Evolutionary conservation across 2,888 invertebrate genomes (phyloP), one percentile per base, ranked within the genome.

Genomic region (Plemyria rubiginata): DNA sequence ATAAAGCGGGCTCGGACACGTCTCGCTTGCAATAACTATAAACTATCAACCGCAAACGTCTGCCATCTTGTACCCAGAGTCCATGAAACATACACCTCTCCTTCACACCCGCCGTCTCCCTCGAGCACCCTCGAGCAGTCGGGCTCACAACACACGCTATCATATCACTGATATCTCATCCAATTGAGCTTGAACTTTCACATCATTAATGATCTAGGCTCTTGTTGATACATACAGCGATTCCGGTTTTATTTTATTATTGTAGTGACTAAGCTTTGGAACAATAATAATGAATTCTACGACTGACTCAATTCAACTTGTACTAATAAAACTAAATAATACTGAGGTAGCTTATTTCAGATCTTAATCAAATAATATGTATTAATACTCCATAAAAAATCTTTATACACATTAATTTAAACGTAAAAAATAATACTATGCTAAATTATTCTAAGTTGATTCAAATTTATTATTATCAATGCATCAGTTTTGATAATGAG

Each of bases 21-120:
- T 86, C 87, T 86, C 86, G 83, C 86, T 86, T 85, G 79, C 88
- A 92, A 92, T 92, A 92, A 92, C 92, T 90, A 92, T 92, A 92
- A 92, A 92, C 92, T 92, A 92, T 91, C 91, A 90, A 87, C 92
- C 92, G 85, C 92, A 89, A 92, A 90, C 85, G 90, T 89, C 91
- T 92, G 88, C 92, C 90, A 90, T 92, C 92, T 92, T 92, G 90
- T 87, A 88, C 81, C 78, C 72, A 81, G 79, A 90, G 81, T 85
- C 87, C 90, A 87, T 90, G 90, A 86, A 88, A 86, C 85, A 86
- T 82, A 84, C 79, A 74, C 86, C 82, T 88, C 88, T 87, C 86
- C 77, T 86, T 88, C 86, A 75, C 80, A 78, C 85, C 78, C 72
- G 59, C 73, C 68, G 65, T 85, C 85, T 83, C 85, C 84, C 83